Conservation (phyloP, 2,888 invertebrate species). For the Clusia tigrina region DNA sequence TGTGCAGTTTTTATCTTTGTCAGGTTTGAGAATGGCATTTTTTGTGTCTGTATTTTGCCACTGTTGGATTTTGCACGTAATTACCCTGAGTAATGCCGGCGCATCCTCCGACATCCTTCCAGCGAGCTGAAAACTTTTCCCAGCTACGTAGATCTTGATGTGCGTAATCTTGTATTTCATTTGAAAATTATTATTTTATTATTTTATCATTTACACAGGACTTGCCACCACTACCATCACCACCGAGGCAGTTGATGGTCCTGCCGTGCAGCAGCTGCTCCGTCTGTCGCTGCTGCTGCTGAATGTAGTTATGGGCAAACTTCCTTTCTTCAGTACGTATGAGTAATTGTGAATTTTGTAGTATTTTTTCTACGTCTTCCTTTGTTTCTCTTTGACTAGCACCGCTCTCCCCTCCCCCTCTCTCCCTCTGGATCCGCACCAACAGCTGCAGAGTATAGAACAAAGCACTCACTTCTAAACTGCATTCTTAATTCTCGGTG, state of each 20-base stretch:
- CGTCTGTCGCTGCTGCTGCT: no score
- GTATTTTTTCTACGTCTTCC: background rate
- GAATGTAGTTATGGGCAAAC: background rate
- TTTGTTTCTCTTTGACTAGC: background rate
- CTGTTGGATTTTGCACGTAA: constrained; percentile 13
- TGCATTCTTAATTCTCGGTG: background rate
- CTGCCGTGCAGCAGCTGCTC: no score
- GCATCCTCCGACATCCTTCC: background rate
- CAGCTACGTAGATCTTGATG: background rate
- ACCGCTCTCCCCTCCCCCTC: background rate
- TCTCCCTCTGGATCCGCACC: no score
- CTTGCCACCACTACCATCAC: background rate
- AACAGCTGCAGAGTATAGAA: no score
- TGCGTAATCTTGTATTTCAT: constrained; percentile 4
- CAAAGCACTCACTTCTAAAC: background rate
- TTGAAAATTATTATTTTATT: constrained; percentile 8
- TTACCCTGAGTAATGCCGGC: constrained; percentile 6
- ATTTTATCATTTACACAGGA: background rate
- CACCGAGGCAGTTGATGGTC: no score
- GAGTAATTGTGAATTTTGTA: no score
- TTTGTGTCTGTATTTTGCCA: background rate
- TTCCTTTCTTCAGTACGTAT: no score
- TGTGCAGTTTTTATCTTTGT: background rate
- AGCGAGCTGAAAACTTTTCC: background rate
- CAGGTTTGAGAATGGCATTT: no score